phyloP scores from a whole-genome alignment of 2,797 vertebrate genomes.

The Danio albolineatus region DNA sequence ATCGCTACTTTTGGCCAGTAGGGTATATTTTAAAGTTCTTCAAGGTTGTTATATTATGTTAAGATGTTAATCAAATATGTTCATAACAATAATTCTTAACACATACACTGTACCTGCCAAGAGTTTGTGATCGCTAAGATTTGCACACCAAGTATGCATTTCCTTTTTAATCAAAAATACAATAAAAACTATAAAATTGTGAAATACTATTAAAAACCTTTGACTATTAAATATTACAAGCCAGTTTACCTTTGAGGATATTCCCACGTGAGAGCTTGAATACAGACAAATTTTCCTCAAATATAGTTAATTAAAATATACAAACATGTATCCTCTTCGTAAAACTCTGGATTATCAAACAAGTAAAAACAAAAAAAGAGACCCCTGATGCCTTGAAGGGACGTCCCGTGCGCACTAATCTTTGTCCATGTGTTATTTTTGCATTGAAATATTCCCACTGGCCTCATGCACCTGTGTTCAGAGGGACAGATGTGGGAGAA shows the following conservation, averaged over 20 bases:
- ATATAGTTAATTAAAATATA: background rate
- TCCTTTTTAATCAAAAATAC: too few species aligned
- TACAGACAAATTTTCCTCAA: background rate
- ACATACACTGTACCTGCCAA: background rate
- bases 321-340: background rate
- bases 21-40: too few species aligned
- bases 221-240: too few species aligned
- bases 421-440: conserved; percentile 54
- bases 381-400: conserved; percentile 6
- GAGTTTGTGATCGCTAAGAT: too few species aligned
- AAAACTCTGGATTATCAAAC: background rate
- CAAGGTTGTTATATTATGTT: background rate
- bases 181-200: too few species aligned
- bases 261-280: background rate
- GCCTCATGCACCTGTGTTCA: conserved; percentile 44
- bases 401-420: conserved; percentile 10
- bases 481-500: conserved; percentile 30
- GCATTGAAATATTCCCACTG: conserved; percentile 44
- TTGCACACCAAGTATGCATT: too few species aligned
- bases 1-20: too few species aligned
- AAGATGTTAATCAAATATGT: background rate
- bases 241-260: conserved; percentile 15
- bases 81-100: background rate
- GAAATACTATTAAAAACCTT: too few species aligned
- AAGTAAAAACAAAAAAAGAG: conserved; percentile 4